These are phyloP conservation scores for Lucinisca nassula DNA, from an alignment of 2,888 invertebrate species.

Conservation along the genomic window DNA sequence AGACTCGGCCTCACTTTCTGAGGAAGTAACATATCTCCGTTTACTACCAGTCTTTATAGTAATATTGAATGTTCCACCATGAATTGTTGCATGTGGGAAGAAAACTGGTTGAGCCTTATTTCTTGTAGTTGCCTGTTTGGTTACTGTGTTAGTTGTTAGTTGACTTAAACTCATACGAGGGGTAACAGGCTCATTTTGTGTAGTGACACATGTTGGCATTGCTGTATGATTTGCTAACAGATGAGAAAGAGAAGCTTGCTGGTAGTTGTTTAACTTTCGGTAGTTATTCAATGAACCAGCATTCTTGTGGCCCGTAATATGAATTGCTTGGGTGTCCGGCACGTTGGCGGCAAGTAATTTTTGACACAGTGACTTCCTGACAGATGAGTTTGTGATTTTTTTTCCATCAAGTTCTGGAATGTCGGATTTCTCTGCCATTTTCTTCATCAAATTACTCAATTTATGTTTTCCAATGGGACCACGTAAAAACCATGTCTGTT, in stretches of 20 bases:
- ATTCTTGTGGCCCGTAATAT: slow-evolving; percentile 36
- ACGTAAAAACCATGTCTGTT: slow-evolving; percentile 29
- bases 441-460: slow-evolving; percentile 6
- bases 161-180: not conserved
- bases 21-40: not conserved
- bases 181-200: not conserved
- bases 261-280: not conserved
- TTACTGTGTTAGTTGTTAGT: not conserved
- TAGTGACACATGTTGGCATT: not conserved
- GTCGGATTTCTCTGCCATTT: slow-evolving; percentile 15
- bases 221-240: not conserved
- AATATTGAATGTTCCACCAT: not conserved
- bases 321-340: slow-evolving; percentile 26
- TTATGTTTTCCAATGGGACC: slow-evolving; percentile 10
- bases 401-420: slow-evolving; percentile 5
- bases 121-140: not conserved
- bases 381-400: slow-evolving; percentile 5
- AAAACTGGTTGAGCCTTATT: not conserved
- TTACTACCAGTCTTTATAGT: not conserved
- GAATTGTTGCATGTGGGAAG: not conserved
- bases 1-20: not conserved
- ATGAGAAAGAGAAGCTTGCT: not conserved
- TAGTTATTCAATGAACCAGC: slow-evolving; percentile 35
- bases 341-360: slow-evolving; percentile 22
- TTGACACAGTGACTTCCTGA: slow-evolving; percentile 19